A percentile compares a stretch with the other conserved stretches of the same genome.
phyloP scores from a whole-genome alignment of 2,888 invertebrate genomes.

The Syrista parreyssii region DNA sequence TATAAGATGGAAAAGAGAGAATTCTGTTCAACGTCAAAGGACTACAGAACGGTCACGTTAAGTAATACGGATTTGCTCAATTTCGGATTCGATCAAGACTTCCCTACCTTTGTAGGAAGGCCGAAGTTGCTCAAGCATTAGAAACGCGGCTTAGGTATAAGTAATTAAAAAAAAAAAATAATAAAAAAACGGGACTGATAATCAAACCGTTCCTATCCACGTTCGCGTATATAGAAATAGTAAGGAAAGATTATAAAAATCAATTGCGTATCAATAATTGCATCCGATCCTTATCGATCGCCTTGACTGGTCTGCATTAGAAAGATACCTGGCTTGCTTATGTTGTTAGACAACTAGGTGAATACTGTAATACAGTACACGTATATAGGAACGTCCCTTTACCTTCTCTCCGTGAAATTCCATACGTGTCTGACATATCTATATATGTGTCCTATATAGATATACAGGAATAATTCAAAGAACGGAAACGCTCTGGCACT shows the following conservation, averaged over 20 bases:
- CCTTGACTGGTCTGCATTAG: constrained; percentile 34
- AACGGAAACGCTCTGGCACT: background rate
- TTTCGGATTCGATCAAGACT: background rate
- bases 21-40: background rate
- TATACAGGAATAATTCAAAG: background rate
- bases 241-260: background rate
- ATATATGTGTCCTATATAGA: background rate
- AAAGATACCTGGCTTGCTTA: background rate
- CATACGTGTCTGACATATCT: background rate
- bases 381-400: background rate
- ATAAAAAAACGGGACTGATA: background rate
- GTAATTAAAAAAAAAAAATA: background rate
- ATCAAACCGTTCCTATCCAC: background rate
- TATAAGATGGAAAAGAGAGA: background rate
- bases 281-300: constrained; percentile 55
- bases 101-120: background rate
- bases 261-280: constrained; percentile 53
- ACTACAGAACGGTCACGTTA: background rate
- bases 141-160: background rate
- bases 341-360: background rate
- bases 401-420: background rate
- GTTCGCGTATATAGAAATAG: background rate
- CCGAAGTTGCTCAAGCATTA: background rate
- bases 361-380: background rate
- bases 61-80: background rate